Evolutionary conservation across 2,113 vertebrate genomes (phyloP), one percentile per base, ranked within the genome.

Genomic region (Urocynchramus pylzowi): DNA sequence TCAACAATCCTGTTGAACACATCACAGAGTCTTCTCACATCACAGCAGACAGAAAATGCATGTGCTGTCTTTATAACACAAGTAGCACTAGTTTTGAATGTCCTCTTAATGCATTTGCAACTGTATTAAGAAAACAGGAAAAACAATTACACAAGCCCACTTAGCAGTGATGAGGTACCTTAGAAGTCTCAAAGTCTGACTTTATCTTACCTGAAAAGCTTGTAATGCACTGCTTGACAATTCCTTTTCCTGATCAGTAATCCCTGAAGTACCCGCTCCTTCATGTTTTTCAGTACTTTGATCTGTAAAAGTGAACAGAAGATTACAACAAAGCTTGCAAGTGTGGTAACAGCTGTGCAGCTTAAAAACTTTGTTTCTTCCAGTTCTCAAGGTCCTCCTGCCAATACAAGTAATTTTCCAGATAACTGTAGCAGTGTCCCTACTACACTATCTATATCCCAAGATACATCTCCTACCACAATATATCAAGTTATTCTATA

Each of bases 181-280:
- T 13, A 77, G 17, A 79, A 70, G 26, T n/a, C 41, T 89, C 54
- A 57, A 28, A 44, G 19, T 11, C 75, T 69, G 60, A 33, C 60
- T 50, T 27, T 65, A 41, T 45, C 96, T 98, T 98, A 99, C 99
- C 97, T 96, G 93, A 95, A 99, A 99, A 19, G 98, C 98, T 81
- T 99, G 98, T 77, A 98, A 97, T 9, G 99, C 99, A 49, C 86
- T 98, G 63, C 97, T 97, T 1, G 99, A 99, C 89, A 99, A 93
- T 50, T 99, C 99, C 94, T 99, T 99, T 90, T 99, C 99, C 84
- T 99, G 98, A 96, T 99, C 99, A 8, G 99, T 98, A 94, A 98
- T 98, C 69, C 98, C 99, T 69, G 99, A 98, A 41, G 97, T 97
- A 54, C 98, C 94, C 3, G 98, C 95, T 94, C 94, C 98, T 94